These are phyloP conservation scores for Bombus huntii DNA, from an alignment of 1,140 invertebrate species.

Conservation along the genomic window DNA sequence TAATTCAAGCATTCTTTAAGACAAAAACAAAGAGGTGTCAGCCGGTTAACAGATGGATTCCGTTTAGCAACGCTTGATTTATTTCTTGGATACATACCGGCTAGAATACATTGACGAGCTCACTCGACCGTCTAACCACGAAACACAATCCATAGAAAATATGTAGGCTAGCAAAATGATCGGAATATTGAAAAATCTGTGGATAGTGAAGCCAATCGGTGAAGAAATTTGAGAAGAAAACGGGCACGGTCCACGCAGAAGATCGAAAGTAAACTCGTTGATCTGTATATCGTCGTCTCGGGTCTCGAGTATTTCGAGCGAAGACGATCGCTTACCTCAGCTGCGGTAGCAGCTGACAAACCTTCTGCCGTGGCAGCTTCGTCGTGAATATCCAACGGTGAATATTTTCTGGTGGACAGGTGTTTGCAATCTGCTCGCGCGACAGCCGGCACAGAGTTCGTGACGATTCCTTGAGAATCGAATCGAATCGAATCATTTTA, in stretches of 20 bases:
- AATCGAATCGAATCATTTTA: slow-evolving; percentile 14
- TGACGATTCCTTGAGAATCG: slow-evolving; percentile 55
- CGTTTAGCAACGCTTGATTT: not conserved
- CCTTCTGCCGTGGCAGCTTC: slow-evolving; percentile 20
- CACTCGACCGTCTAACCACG: not conserved
- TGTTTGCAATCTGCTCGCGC: slow-evolving; percentile 71
- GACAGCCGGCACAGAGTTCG: slow-evolving; percentile 74
- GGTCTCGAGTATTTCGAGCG: not conserved
- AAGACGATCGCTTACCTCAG: slow-evolving; percentile 45
- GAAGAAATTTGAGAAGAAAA: slow-evolving; percentile 31
- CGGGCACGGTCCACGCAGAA: slow-evolving; percentile 8
- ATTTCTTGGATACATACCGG: not conserved
- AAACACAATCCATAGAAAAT: slow-evolving; percentile 22
- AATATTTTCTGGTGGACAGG: slow-evolving; percentile 68
- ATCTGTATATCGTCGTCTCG: slow-evolving; percentile 1
- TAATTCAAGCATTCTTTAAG: not conserved
- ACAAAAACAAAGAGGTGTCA: not conserved
- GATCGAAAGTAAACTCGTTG: slow-evolving; percentile 9
- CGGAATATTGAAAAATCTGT: slow-evolving; percentile 47
- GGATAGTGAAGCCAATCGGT: not conserved
- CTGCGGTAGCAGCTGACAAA: slow-evolving; percentile 51
- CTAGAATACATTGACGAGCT: not conserved
- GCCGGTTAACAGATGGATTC: not conserved
- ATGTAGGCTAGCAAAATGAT: not conserved
- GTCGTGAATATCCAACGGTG: slow-evolving; percentile 31